Evolutionary conservation across 2,888 invertebrate species (phyloP), one percentile per base, ranked within the genome.

Genomic region (Notodonta ziczac): DNA sequence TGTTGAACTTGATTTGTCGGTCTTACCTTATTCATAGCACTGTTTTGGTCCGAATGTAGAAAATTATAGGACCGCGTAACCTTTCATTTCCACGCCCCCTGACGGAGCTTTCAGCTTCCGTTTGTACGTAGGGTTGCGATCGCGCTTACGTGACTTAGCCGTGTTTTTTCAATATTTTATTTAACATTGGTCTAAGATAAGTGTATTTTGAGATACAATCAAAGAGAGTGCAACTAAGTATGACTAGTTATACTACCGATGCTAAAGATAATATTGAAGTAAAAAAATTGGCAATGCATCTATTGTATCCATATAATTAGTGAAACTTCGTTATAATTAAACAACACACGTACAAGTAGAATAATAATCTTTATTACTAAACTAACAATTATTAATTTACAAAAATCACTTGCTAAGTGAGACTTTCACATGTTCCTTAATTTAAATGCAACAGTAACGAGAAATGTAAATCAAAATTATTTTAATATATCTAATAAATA

Each of bases 1-100:
- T 56, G 63, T 65, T 68, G 46, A 66, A 59, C 65, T 68, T 42
- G 56, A 63, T 59, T 65, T 61, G 59, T 66, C 53, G 57, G 12
- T 55, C 81, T 86, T 88, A 90, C 90, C 91, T 88, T 88, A 87
- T 84, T 80, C 92, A 93, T 93, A 90, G 86, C 90, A 88, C 80
- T 74, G 74, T 77, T 86, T 86, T 84, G 72, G 76, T 77, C 78
- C 78, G 76, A 81, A 85, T 81, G 83, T 85, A 82, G 74, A 82
- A 76, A 76, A 76, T 79, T 78, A 74, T 79, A 71, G 72, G 75
- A 64, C 73, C 72, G 72, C 73, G 78, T 77, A 83, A 82, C 77
- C 74, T 84, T 82, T 75, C 78, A 82, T 84, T 83, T 79, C 81
- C 82, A 84, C 88, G 86, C 86, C 86, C 84, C 78, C 80, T 80